Percentiles rank a stretch among this genome's conserved stretches.
Evolutionary conservation across 2,888 invertebrate species (phyloP).

Genomic region (Rosalia funebris): DNA sequence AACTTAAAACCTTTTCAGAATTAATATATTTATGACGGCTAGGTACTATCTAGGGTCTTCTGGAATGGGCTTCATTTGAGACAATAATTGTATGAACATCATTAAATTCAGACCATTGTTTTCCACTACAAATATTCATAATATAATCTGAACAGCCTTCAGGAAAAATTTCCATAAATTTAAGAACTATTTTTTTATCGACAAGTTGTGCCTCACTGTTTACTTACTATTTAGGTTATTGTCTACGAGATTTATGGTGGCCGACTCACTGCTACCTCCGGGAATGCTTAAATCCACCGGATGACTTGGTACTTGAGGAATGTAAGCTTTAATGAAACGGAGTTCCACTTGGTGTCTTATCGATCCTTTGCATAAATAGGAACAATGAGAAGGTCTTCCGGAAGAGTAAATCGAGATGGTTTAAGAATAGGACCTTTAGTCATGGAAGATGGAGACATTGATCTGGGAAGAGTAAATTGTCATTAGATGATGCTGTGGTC

Average conservation of each 20-base stretch:
- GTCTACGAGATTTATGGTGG: not conserved
- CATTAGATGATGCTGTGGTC: too few relatives aligned
- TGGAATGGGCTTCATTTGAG: too few relatives aligned
- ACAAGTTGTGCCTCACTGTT: conserved; percentile 1
- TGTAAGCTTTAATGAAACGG: too few relatives aligned
- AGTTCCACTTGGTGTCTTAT: too few relatives aligned
- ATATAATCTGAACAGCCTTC: conserved; percentile 52
- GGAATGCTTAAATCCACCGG: not conserved
- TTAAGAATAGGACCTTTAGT: not conserved
- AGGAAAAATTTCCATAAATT: conserved; percentile 54
- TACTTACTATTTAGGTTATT: not conserved
- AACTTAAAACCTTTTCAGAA: too few relatives aligned
- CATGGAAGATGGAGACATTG: not conserved
- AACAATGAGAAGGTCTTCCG: not conserved
- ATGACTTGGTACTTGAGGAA: not conserved
- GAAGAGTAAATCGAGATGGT: not conserved
- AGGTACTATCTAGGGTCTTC: too few relatives aligned
- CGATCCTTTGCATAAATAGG: not conserved
- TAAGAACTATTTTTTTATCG: conserved; percentile 39
- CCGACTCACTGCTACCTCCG: too few relatives aligned
- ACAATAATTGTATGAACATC: too few relatives aligned
- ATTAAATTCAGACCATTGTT: conserved; percentile 40
- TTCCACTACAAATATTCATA: conserved; percentile 43
- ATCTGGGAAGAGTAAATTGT: not conserved
- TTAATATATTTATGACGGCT: too few relatives aligned